Conservation (phyloP, 2,888 invertebrate species). For the Phorcus lineatus region DNA sequence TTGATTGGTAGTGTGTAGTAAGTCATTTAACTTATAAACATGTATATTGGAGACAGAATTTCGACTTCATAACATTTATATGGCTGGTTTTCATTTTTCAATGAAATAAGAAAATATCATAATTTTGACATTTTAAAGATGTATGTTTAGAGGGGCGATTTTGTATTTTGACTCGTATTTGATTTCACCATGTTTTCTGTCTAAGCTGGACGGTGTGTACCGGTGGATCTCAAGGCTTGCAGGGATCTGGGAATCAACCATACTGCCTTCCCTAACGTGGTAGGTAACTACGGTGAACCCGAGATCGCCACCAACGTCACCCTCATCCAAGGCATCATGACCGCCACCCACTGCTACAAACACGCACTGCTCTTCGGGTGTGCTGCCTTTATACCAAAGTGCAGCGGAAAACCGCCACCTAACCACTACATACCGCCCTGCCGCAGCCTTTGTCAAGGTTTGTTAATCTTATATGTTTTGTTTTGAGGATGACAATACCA, state of each 20-base stretch:
- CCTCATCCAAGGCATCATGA: conserved; percentile 48
- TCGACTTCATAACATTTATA: too few species aligned
- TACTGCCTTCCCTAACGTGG: conserved; percentile 57
- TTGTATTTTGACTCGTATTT: too few species aligned
- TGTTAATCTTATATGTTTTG: not conserved
- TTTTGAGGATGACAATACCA: not conserved
- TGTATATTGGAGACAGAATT: too few species aligned
- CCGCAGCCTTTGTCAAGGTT: conserved; percentile 64
- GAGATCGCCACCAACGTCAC: conserved; percentile 42
- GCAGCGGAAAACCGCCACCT: conserved; percentile 47
- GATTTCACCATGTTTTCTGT: too few species aligned
- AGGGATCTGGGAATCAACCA: conserved; percentile 45
- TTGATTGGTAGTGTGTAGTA: too few species aligned
- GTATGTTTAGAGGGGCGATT: too few species aligned
- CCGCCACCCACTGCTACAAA: conserved; percentile 60
- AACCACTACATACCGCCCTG: conserved; percentile 64
- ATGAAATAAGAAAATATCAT: too few species aligned
- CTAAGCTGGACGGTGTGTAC: conserved; percentile 50
- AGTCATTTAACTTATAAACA: too few species aligned
- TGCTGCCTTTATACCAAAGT: conserved; percentile 58
- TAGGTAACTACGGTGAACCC: conserved; percentile 44
- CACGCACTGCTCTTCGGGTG: conserved; percentile 58
- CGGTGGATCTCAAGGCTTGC: conserved; percentile 43
- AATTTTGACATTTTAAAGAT: too few species aligned
- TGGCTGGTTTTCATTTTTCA: too few species aligned